Evolutionary conservation across 53 echinoderm and acorn worm species (phyloP).

Genomic region (Holothuria scabra): DNA sequence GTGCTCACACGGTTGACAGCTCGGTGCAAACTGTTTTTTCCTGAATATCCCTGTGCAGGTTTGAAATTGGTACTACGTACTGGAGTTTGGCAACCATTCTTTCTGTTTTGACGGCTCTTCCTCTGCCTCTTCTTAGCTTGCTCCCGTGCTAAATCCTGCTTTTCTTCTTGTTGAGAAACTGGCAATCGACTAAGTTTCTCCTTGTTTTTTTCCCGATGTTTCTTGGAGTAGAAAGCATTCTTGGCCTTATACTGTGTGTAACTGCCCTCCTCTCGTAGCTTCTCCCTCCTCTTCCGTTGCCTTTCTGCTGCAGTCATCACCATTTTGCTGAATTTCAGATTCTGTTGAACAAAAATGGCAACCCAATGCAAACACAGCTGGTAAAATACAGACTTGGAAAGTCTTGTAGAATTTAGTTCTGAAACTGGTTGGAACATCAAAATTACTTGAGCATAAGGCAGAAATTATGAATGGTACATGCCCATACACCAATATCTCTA

Average conservation of each 20-base stretch:
- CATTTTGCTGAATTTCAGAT: too few relatives aligned
- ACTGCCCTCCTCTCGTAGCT: constrained; percentile 7
- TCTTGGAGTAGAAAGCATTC: not conserved
- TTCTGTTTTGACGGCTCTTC: not conserved
- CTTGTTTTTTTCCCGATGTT: not conserved
- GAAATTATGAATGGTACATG: too few relatives aligned
- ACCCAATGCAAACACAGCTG: too few relatives aligned
- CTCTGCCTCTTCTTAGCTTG: constrained; percentile 2
- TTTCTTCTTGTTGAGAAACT: not conserved
- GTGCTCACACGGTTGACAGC: not conserved
- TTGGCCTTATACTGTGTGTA: constrained; percentile 13
- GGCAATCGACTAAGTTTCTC: not conserved
- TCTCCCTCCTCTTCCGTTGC: constrained; percentile 22
- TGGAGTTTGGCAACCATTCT: not conserved
- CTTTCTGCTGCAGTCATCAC: constrained; percentile 20
- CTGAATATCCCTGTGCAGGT: constrained; percentile 12
- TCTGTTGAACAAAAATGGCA: too few relatives aligned
- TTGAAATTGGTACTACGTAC: not conserved
- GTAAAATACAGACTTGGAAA: too few relatives aligned
- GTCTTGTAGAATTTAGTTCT: too few relatives aligned
- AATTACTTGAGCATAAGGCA: too few relatives aligned
- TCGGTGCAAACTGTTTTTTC: not conserved
- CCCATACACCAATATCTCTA: too few relatives aligned
- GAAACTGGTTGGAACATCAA: too few relatives aligned
- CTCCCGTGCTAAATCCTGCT: not conserved